phyloP scores from a whole-genome alignment of 2,888 invertebrate genomes.

The Timandra comae region DNA sequence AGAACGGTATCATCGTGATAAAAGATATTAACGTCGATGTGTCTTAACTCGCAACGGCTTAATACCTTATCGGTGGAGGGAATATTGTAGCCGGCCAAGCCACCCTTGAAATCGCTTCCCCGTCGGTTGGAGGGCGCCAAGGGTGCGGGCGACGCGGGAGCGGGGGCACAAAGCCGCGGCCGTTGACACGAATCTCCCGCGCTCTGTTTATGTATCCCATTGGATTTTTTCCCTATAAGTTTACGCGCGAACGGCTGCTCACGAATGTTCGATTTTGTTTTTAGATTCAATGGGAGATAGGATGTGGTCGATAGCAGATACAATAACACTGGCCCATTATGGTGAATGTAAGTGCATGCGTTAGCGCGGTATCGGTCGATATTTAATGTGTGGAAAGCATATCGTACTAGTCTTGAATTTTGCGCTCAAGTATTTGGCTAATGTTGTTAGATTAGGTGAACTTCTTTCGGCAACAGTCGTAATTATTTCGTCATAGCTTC shows the following conservation, averaged over 20 bases:
- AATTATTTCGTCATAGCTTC: no score
- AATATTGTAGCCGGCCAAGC: conserved; percentile 50
- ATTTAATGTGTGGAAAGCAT: no score
- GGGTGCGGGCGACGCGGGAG: conserved; percentile 28
- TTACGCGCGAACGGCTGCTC: conserved; percentile 49
- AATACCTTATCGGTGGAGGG: conserved; percentile 58
- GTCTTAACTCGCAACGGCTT: conserved; percentile 57
- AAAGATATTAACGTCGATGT: conserved; percentile 52
- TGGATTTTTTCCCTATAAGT: conserved; percentile 61
- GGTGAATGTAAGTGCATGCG: no score
- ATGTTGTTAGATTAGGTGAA: no score
- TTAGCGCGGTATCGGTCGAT: no score
- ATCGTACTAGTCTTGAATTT: no score
- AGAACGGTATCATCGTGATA: conserved; percentile 34
- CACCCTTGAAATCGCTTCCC: conserved; percentile 65
- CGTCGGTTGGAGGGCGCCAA: conserved; percentile 34
- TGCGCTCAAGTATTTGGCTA: no score
- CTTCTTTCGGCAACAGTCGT: no score
- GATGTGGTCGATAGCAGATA: conserved; percentile 10
- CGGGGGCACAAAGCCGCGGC: conserved; percentile 52
- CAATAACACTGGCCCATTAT: no score
- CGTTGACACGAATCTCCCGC: conserved; percentile 70
- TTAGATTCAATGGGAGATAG: conserved; percentile 38
- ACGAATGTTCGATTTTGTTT: conserved; percentile 53
- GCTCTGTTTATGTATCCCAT: conserved; percentile 64